Evolutionary conservation across 2,888 invertebrate species (phyloP).

Genomic region (Vannuccia rotundouncinata): DNA sequence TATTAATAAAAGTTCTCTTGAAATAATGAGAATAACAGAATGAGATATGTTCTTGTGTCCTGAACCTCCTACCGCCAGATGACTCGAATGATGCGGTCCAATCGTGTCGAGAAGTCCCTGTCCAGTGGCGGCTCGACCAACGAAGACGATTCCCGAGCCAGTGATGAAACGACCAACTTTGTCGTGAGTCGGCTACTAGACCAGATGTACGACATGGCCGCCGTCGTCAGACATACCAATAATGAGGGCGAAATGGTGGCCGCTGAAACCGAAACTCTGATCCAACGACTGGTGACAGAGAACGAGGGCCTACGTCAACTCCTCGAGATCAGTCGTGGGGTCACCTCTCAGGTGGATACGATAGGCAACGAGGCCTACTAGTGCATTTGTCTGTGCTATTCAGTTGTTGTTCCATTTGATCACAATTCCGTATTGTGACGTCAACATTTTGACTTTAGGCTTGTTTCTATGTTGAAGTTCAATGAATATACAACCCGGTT

Average conservation of each 20-base stretch:
- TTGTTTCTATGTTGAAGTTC: too few species aligned
- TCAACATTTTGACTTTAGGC: too few species aligned
- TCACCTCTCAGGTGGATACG: neutral
- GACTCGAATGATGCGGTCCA: neutral
- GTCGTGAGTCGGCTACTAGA: neutral
- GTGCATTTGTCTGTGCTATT: too few species aligned
- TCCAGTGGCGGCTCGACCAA: neutral
- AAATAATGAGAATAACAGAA: too few species aligned
- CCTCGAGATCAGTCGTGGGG: neutral
- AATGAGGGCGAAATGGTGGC: conserved; percentile 3
- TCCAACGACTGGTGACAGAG: neutral
- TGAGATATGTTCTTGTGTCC: too few species aligned
- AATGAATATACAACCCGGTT: too few species aligned
- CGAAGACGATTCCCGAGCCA: neutral
- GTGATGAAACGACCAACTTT: neutral
- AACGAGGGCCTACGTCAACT: neutral
- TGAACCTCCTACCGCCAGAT: neutral
- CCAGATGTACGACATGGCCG: neutral
- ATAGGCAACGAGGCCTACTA: too few species aligned
- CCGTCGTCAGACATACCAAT: neutral
- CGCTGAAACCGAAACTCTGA: neutral
- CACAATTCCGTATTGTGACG: too few species aligned
- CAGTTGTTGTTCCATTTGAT: too few species aligned
- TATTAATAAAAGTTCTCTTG: too few species aligned
- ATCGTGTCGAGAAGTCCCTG: neutral